These are phyloP conservation scores for Drosophila paulistorum DNA, from an alignment of 1,140 invertebrate species.

Conservation along the genomic window DNA sequence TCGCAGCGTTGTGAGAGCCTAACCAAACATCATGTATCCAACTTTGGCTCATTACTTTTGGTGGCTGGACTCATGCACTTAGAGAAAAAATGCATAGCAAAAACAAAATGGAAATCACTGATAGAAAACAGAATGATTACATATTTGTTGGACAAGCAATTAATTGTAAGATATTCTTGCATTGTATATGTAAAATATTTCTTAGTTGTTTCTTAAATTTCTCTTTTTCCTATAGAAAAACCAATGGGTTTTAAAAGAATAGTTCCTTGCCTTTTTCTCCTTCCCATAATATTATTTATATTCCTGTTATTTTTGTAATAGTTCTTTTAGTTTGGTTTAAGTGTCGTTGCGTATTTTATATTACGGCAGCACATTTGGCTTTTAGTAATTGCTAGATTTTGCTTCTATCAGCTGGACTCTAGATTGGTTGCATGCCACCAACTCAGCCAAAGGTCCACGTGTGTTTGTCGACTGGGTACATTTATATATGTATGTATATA, in stretches of 20 bases:
- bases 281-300: too few relatives aligned
- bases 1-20: background rate
- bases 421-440: too few relatives aligned
- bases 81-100: background rate
- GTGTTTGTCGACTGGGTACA: conserved; percentile 11
- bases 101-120: too few relatives aligned
- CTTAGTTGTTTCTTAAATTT: too few relatives aligned
- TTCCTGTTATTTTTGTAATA: too few relatives aligned
- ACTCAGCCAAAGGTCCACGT: background rate
- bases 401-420: conserved; percentile 35
- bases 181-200: too few relatives aligned
- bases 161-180: too few relatives aligned
- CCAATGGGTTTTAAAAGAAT: too few relatives aligned
- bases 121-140: too few relatives aligned
- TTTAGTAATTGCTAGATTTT: conserved; percentile 69
- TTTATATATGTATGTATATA: conserved; percentile 16
- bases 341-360: conserved; percentile 49
- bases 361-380: conserved; percentile 63
- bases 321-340: background rate
- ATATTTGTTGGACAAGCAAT: too few relatives aligned
- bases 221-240: too few relatives aligned
- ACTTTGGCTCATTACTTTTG: conserved; percentile 51
- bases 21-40: conserved; percentile 41
- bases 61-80: conserved; percentile 6
- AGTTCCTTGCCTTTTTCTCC: too few relatives aligned